Conservation (phyloP, 2,113 vertebrate genomes). For the Plecturocebus donacophilus region DNA sequence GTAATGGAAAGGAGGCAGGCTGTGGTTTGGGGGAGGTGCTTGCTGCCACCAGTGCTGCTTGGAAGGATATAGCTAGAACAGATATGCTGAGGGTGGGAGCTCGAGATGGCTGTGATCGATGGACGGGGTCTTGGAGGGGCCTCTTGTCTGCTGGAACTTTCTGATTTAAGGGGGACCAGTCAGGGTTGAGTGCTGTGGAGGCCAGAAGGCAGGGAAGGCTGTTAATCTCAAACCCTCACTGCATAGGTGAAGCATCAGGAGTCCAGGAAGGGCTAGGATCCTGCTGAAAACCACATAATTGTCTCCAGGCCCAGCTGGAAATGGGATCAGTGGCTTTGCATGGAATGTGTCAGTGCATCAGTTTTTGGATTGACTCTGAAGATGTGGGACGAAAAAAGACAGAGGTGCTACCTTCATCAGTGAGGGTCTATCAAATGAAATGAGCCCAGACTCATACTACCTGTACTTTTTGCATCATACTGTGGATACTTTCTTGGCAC, state of each 20-base stretch:
- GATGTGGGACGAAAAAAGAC: slow-evolving; percentile 4
- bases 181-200: neutral
- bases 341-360: neutral
- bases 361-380: neutral
- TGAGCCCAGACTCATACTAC: neutral
- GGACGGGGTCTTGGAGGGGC: neutral
- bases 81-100: slow-evolving; percentile 13
- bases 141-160: neutral
- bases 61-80: neutral
- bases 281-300: neutral
- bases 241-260: neutral
- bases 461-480: neutral
- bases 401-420: neutral
- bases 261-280: slow-evolving; percentile 40
- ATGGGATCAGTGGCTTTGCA: neutral
- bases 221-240: neutral
- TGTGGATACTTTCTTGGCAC: neutral
- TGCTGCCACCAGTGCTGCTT: neutral
- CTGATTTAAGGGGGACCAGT: neutral
- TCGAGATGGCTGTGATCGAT: neutral
- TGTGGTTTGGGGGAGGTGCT: slow-evolving; percentile 7
- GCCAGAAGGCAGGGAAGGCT: neutral
- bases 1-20: slow-evolving; percentile 64
- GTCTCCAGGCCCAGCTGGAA: neutral
- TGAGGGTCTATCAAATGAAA: neutral